Conservation (phyloP, 2,797 vertebrate genomes). For the Microtus obscurus region DNA sequence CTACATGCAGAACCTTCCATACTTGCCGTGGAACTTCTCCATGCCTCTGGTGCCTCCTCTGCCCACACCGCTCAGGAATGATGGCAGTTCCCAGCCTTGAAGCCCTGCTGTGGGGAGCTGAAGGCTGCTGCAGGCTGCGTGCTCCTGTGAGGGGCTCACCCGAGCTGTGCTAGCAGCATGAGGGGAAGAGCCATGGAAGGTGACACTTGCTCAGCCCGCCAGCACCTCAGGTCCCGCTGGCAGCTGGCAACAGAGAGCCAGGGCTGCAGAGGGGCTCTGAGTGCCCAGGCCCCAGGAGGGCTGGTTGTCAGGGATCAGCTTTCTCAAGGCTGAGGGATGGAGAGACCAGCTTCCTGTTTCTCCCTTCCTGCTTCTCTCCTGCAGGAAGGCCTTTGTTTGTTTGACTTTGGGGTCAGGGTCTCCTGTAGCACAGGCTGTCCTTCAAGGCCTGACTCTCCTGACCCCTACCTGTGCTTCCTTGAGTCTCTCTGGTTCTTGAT, state of each 20-base stretch:
- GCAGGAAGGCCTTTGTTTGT: background rate
- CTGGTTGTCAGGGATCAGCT: conserved; percentile 37
- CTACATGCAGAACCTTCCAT: background rate
- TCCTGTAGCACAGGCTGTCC: background rate
- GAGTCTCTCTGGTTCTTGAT: background rate
- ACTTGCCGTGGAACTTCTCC: background rate
- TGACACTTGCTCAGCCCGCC: background rate
- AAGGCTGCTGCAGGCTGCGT: background rate
- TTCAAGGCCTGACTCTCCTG: background rate
- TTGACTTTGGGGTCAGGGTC: background rate
- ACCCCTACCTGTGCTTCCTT: background rate
- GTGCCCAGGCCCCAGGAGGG: background rate
- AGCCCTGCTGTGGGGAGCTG: background rate
- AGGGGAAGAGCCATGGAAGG: background rate
- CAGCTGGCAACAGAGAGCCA: background rate
- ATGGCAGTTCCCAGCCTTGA: background rate
- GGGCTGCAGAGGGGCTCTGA: background rate
- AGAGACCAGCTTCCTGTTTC: background rate
- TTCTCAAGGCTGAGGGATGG: background rate
- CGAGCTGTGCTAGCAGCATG: fast-evolving
- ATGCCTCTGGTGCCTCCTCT: background rate
- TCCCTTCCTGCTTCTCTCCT: background rate
- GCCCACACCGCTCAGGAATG: background rate
- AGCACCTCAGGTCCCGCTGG: background rate
- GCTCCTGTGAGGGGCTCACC: background rate